A percentile compares a stretch with the other conserved stretches of the same genome.
phyloP scores from a whole-genome alignment of 2,113 vertebrate genomes.

The Brachionichthys hirsutus region DNA sequence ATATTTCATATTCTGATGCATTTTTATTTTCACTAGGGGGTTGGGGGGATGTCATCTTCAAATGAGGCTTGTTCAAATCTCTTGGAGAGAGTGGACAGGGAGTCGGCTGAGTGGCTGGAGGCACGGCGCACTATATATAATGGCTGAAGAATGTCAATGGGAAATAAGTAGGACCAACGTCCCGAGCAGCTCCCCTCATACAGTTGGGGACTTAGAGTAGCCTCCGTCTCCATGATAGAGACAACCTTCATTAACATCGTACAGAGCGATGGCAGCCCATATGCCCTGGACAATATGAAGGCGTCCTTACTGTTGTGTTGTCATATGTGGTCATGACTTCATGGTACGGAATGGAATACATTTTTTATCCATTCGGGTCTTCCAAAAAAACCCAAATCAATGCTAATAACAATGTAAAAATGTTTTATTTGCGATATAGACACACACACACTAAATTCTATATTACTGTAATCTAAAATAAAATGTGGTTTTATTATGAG shows the following conservation, averaged over 20 bases:
- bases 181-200: conserved; percentile 24
- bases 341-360: conserved; percentile 28
- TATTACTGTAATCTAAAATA: too few species aligned
- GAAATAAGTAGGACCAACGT: conserved; percentile 61
- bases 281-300: conserved; percentile 38
- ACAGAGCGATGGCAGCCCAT: conserved; percentile 50
- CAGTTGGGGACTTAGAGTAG: conserved; percentile 15
- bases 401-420: too few species aligned
- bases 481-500: too few species aligned
- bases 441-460: too few species aligned
- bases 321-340: conserved; percentile 54
- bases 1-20: too few species aligned
- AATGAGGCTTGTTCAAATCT: too few species aligned
- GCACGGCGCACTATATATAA: conserved; percentile 42
- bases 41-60: too few species aligned
- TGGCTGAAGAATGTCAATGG: conserved; percentile 60
- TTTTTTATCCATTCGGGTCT: too few species aligned
- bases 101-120: conserved; percentile 46
- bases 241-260: conserved; percentile 42
- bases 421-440: too few species aligned
- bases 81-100: conserved; percentile 45
- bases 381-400: too few species aligned
- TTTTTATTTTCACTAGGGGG: too few species aligned
- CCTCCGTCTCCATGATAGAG: conserved; percentile 40
- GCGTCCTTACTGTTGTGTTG: conserved; percentile 36